Base-by-base conservation (phyloP, 2,113 vertebrate genomes). In the Brachypodius melanocephalos region DNA sequence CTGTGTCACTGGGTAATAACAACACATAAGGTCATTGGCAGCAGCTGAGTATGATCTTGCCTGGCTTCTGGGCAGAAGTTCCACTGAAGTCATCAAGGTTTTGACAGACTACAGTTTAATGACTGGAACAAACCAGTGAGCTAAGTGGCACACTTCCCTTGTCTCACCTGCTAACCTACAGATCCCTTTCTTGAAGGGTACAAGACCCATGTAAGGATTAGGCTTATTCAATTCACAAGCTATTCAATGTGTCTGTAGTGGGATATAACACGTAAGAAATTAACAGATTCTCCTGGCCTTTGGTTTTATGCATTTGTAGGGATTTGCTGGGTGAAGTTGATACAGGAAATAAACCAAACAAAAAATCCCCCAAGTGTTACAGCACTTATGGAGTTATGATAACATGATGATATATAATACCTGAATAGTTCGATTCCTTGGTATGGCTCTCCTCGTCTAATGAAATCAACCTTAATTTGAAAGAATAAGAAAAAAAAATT, bases 381-480 rank as follows among this genome's bases (percentile, higher is more conserved):
- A 83, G 59, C 59, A 77, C 8, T 54, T 59, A 78, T 0, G 12
- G 85, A 87, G 26, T 67, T 49, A 72, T 40, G 57, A 26, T 20
- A 87, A 93, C 36, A 73, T 59, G 57, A 95, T n/a, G n/a, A n/a
- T 88, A 89, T 75, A 91, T 58, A 90, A 85, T 98, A 99, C 99
- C 98, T 98, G 98, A 96, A 73, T 69, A 94, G 49, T 69, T 62
- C 3, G 94, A 95, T 81, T 98, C 98, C 73, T 98, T 94, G 52
- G 80, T 95, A 86, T 96, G 96, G 95, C 96, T 97, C 92, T 98
- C 98, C 42, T 98, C 98, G 34, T 96, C 98, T 83, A 99, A 96
- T 61, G 98, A 98, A 98, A 99, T 98, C 93, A 99, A 98, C 96
- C 99, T 99, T 90, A 34, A 97, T 97, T 95, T 68, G 55, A 87